Conservation (phyloP, 2,888 invertebrate species). For the Acronicta alni region DNA sequence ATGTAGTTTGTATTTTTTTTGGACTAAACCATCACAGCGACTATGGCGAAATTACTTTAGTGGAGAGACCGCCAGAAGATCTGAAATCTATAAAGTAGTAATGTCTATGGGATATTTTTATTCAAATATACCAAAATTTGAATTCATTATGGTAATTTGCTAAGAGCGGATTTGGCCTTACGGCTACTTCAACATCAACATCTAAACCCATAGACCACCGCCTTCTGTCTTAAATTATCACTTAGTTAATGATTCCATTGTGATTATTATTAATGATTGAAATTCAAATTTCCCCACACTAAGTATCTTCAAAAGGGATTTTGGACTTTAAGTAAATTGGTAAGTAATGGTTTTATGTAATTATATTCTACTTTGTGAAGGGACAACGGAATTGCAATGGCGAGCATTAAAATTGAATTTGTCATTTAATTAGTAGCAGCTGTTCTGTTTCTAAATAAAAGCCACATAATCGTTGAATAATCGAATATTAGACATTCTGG, state of each 20-base stretch:
- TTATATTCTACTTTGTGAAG: conserved; percentile 35
- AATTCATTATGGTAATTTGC: background rate
- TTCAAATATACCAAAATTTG: no score
- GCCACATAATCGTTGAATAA: conserved; percentile 16
- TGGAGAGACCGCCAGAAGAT: no score
- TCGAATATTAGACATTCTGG: no score
- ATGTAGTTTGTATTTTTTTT: no score
- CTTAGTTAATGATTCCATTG: conserved; percentile 18
- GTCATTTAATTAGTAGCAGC: conserved; percentile 29
- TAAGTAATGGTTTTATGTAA: conserved; percentile 39
- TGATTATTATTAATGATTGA: conserved; percentile 27
- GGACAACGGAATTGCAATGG: conserved; percentile 17
- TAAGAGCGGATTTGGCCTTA: background rate
- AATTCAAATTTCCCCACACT: conserved; percentile 25
- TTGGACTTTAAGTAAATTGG: conserved; percentile 38
- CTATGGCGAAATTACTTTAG: no score
- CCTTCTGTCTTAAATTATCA: conserved; percentile 9
- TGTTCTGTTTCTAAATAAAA: conserved; percentile 17
- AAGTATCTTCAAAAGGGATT: conserved; percentile 39
- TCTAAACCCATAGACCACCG: background rate
- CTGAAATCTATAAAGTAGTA: no score
- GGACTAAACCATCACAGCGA: no score
- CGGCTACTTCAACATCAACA: background rate
- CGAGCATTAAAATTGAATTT: conserved; percentile 45
- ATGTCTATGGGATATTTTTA: no score